Percentiles rank a stretch among this genome's conserved stretches.
phyloP scores from a whole-genome alignment of 2,113 vertebrate genomes.

The Pachycephala philippinensis region DNA sequence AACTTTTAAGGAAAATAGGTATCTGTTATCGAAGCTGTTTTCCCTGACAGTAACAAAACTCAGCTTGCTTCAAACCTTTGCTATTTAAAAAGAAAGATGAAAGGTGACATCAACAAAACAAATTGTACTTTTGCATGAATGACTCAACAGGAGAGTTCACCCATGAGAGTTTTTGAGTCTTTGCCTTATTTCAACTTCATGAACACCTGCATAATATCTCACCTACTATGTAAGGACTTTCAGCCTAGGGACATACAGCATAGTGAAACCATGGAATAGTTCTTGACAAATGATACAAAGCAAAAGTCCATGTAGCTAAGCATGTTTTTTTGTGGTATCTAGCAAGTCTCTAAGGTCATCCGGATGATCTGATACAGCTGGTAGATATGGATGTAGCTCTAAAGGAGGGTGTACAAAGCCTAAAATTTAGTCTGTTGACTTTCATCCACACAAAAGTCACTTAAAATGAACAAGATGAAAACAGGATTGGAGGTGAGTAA shows the following conservation, averaged over 20 bases:
- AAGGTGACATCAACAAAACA: background rate
- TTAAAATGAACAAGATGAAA: background rate
- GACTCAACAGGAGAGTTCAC: background rate
- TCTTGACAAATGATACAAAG: background rate
- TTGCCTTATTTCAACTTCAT: background rate
- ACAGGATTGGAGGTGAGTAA: background rate
- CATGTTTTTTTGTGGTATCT: background rate
- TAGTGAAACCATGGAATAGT: background rate
- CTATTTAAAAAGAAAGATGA: background rate
- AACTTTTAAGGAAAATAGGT: background rate
- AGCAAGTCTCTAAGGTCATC: background rate
- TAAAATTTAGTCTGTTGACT: background rate
- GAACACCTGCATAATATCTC: background rate
- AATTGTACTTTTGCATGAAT: background rate
- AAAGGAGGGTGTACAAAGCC: background rate
- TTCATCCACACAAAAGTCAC: background rate
- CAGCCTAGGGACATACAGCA: background rate
- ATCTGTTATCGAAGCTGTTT: background rate
- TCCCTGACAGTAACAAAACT: background rate
- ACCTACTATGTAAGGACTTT: background rate
- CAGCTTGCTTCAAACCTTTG: background rate
- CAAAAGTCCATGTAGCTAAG: background rate
- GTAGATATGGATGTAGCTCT: background rate
- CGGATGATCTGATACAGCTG: background rate
- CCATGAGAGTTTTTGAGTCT: background rate